Evolutionary conservation across 1,140 invertebrate genomes (phyloP), one percentile per base, ranked within the genome.

Genomic region (Cherax quadricarinatus): DNA sequence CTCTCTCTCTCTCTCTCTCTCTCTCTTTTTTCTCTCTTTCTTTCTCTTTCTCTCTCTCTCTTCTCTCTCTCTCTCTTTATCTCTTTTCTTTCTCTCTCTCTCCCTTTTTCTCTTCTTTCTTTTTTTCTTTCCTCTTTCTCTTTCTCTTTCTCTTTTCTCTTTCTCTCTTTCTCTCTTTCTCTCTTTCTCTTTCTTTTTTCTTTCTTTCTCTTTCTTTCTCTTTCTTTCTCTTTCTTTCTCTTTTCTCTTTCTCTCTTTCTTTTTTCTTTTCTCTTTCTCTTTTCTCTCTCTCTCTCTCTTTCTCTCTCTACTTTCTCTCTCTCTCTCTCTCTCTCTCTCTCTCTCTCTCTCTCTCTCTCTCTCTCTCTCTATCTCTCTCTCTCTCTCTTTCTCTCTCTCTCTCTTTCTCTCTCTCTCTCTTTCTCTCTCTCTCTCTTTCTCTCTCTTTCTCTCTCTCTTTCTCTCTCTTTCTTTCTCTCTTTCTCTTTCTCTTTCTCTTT

Each of bases 61-160:
- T 83, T 81, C 66, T 70, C n/a, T n/a, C n/a, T 70, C 66, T 70
- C n/a, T n/a, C n/a, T 70, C 66, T 70, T 70, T n/a, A 16, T 70
- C 66, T 70, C n/a, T n/a, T 70, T 70, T n/a, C n/a, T 70, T n/a
- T 70, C n/a, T n/a, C n/a, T 70, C 66, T 70, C n/a, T n/a, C n/a
- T 70, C 66, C n/a, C n/a, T n/a, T 70, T 70, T n/a, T 70, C n/a
- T n/a, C n/a, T 70, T n/a, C n/a, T 70, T n/a, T 70, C n/a, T n/a
- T 70, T 70, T 48, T 41, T 81, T 24, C 41, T 81, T n/a, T 70
- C n/a, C 66, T 70, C n/a, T n/a, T 70, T 70, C 66, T 70, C n/a
- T n/a, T 70, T 70, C 66, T 70, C n/a, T n/a, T 70, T 70, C 66
- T 70, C n/a, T n/a, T 70, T 70, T n/a, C n/a, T 70, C 66, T 70